A percentile compares a stretch with the other conserved stretches of the same genome.
Conservation (phyloP, 2,113 vertebrate genomes). For the Ceyx margarethae region DNA sequence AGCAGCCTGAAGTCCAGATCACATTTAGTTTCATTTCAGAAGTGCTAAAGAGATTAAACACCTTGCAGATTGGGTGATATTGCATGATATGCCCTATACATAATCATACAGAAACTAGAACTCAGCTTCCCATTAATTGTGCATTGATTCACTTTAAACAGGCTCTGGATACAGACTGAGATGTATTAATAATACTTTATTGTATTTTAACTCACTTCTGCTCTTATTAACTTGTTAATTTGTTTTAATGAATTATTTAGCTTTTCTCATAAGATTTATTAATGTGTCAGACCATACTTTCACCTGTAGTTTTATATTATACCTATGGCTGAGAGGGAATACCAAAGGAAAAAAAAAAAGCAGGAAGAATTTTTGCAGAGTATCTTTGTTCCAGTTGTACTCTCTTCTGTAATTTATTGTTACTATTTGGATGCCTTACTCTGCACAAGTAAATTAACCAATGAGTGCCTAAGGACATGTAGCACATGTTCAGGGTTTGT, state of each 20-base stretch:
- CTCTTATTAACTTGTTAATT: constrained; percentile 58
- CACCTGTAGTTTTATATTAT: constrained; percentile 33
- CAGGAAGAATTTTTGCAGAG: background rate
- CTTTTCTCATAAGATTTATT: constrained; percentile 58
- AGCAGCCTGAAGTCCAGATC: constrained; percentile 25
- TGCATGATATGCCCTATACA: background rate
- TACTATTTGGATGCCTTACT: constrained; percentile 63
- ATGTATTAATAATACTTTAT: constrained; percentile 62
- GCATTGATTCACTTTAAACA: constrained; percentile 48
- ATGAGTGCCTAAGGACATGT: constrained; percentile 72
- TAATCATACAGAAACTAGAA: constrained; percentile 3
- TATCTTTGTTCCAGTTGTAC: constrained; percentile 43
- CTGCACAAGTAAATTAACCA: constrained; percentile 78
- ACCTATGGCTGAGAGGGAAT: constrained; percentile 5
- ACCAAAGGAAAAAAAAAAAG: background rate
- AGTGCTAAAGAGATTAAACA: constrained; percentile 37
- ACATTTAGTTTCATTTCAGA: constrained; percentile 16
- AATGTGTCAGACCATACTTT: constrained; percentile 12
- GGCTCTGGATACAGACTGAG: background rate
- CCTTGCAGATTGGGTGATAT: background rate
- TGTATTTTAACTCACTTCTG: constrained; percentile 61
- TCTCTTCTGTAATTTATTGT: constrained; percentile 55
- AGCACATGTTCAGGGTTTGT: constrained; percentile 76
- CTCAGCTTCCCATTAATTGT: constrained; percentile 39
- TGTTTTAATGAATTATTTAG: constrained; percentile 62